phyloP scores from a whole-genome alignment of 2,113 vertebrate species.

The Phylloscopus trochiloides region DNA sequence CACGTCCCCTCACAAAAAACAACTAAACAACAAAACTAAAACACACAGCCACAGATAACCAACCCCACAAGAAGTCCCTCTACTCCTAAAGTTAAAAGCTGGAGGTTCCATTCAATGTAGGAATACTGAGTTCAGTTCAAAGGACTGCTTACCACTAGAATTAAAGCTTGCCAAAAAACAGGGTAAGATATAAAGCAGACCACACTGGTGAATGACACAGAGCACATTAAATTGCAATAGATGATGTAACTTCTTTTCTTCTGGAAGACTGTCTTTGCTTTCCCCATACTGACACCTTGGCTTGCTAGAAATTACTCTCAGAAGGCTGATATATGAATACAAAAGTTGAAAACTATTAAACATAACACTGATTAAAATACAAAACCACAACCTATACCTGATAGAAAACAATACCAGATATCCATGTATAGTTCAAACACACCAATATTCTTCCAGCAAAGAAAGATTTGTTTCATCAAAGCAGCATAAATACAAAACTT shows the following conservation, averaged over 20 bases:
- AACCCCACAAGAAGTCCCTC: not conserved
- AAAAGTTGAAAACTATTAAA: not conserved
- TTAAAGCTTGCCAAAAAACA: not conserved
- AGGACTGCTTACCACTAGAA: not conserved
- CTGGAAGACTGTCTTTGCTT: not conserved
- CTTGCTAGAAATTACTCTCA: not conserved
- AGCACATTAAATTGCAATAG: not conserved
- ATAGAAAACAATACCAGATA: not conserved
- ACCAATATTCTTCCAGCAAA: not conserved
- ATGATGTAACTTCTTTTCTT: not conserved
- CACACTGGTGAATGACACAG: rapidly evolving
- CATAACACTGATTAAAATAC: not conserved
- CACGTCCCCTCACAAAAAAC: not conserved
- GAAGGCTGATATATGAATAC: not conserved
- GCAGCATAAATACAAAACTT: not conserved
- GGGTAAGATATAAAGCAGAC: not conserved
- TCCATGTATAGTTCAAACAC: not conserved
- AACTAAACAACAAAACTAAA: not conserved
- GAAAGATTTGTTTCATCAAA: not conserved
- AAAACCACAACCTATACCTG: not conserved
- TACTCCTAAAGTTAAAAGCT: not conserved
- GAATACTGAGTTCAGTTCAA: not conserved
- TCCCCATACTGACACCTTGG: not conserved
- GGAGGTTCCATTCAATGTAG: not conserved
- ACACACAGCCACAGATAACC: not conserved